These are phyloP conservation scores for Drosophila trichaetosa DNA, from an alignment of 2,888 invertebrate genomes.

Conservation along the genomic window DNA sequence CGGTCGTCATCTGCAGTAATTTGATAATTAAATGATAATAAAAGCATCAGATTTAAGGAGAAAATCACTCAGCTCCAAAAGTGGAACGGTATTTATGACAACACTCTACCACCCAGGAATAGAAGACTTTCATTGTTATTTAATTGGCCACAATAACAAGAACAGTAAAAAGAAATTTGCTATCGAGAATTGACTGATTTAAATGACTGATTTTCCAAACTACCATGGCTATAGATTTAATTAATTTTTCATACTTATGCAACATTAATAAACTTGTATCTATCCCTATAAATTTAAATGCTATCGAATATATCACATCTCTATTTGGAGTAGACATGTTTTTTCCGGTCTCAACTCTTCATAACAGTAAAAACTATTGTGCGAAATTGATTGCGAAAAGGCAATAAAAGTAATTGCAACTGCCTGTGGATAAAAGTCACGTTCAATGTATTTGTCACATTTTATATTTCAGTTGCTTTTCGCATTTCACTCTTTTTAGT, in stretches of 20 bases:
- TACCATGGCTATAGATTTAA: neutral
- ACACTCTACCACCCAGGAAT: slow-evolving; percentile 29
- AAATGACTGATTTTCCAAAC: neutral
- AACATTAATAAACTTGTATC: neutral
- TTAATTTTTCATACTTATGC: neutral
- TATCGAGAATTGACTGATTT: neutral
- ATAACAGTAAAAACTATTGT: slow-evolving; percentile 2
- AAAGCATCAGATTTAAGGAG: slow-evolving; percentile 39
- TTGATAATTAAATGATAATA: slow-evolving; percentile 38
- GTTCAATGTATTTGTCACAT: slow-evolving; percentile 46
- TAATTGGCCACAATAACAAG: slow-evolving; percentile 10
- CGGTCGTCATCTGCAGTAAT: slow-evolving; percentile 48
- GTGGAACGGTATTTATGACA: slow-evolving; percentile 28
- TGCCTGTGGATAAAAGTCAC: slow-evolving; percentile 52
- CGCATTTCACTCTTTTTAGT: slow-evolving; percentile 10
- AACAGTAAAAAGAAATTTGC: neutral
- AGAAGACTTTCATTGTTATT: neutral
- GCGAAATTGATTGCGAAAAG: slow-evolving; percentile 38
- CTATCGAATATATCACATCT: slow-evolving; percentile 13
- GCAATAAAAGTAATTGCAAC: slow-evolving; percentile 49
- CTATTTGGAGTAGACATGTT: neutral
- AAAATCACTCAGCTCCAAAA: slow-evolving; percentile 25
- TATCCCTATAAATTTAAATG: neutral
- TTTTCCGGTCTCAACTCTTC: neutral
- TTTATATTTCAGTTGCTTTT: slow-evolving; percentile 19